Evolutionary conservation across 2,888 invertebrate genomes (phyloP), one percentile per base, ranked within the genome.

Genomic region (Pterostichus madidus): DNA sequence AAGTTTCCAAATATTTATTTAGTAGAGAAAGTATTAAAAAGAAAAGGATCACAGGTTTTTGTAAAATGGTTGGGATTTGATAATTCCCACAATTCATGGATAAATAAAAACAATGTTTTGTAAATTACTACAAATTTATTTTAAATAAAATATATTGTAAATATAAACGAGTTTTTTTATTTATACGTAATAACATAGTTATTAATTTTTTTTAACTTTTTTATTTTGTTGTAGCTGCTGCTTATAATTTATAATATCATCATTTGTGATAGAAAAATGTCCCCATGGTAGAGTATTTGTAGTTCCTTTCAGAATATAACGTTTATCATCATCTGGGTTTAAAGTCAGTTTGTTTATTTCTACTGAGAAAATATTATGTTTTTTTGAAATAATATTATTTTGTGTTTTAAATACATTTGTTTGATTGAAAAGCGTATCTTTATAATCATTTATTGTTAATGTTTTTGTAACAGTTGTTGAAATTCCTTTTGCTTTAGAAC

Each of bases 281-380:
- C 83, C 84, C 82, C 81, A 84, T 0, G 84, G 80, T 64, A 84
- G 24, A 7, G 83, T 84, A 10, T 83, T 24, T 11, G 52, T 79
- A 13, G 46, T 53, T 39, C 64, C 53, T n/a, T 44, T 44, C 24
- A 83, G 31, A 44, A 84, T 83, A 39, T 44, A 78, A 11, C 84
- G 76, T 81, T 84, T 83, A 52, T 83, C 78, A 32, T 84, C 84
- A 17, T 46, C 17, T 73, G 61, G 31, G 49, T 64, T 73, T 59
- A 83, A 46, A 59, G 82, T 53, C 35, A 80, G 46, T 71, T 84
- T 84, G 44, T 71, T 81, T 71, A 83, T 80, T 84, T 83, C 79
- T 49, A 84, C 46, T 15, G 83, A 80, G 79, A 80, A 81, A 17
- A 84, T 17, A 39, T 76, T 53, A 80, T 84, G 84, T 32, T 59